Conservation (phyloP, 2,888 invertebrate genomes). For the Tholera decimalis region DNA sequence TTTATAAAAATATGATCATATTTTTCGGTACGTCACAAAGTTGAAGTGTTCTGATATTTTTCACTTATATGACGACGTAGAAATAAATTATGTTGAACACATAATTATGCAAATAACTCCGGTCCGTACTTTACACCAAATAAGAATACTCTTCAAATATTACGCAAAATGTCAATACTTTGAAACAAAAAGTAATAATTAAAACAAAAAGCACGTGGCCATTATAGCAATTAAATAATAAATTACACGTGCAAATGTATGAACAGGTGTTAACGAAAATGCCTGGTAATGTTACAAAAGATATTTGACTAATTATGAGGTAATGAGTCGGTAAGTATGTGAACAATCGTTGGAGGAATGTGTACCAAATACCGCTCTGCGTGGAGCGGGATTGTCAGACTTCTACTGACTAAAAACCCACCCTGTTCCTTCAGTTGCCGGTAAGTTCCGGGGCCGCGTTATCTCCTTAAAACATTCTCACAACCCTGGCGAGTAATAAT, state of each 20-base stretch:
- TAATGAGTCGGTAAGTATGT: background rate
- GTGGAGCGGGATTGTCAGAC: too few species aligned
- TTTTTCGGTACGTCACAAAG: slow-evolving; percentile 1
- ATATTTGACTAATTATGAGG: slow-evolving; percentile 30
- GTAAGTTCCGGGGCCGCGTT: too few species aligned
- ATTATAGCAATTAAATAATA: slow-evolving; percentile 11
- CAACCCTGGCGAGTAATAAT: too few species aligned
- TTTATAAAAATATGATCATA: background rate
- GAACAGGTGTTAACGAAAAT: slow-evolving; percentile 30
- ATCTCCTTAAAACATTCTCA: too few species aligned
- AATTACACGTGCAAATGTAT: slow-evolving; percentile 26
- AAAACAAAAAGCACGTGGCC: slow-evolving; percentile 26
- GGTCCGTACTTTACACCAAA: background rate
- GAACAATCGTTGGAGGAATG: background rate
- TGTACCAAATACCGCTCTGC: background rate
- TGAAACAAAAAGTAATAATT: slow-evolving; percentile 16
- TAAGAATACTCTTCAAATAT: background rate
- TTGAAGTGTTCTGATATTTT: slow-evolving; percentile 11
- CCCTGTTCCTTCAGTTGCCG: too few species aligned
- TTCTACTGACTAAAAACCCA: too few species aligned
- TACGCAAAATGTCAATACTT: slow-evolving; percentile 5
- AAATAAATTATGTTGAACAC: background rate
- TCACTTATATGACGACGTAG: background rate
- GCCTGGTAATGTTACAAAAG: slow-evolving; percentile 13
- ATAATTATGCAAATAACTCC: slow-evolving; percentile 5